These are phyloP conservation scores for Jaculus jaculus DNA, from an alignment of 2,113 vertebrate species.

Conservation along the genomic window DNA sequence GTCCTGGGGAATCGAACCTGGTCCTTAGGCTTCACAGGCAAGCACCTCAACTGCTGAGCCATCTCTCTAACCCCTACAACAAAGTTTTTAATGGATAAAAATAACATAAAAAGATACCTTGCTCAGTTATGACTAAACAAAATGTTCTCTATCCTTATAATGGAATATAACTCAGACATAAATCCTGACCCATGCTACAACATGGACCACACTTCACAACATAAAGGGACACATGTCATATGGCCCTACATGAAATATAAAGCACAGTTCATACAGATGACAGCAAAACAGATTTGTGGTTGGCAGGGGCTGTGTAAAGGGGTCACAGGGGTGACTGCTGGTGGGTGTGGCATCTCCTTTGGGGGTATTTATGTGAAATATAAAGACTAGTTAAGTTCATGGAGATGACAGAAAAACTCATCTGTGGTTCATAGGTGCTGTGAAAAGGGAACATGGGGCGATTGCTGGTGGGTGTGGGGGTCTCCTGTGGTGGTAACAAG, in stretches of 20 bases:
- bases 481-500: not conserved
- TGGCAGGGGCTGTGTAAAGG: not conserved
- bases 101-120: not conserved
- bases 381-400: not conserved
- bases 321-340: not conserved
- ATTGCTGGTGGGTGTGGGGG: not conserved
- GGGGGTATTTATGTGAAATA: not conserved
- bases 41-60: no score
- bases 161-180: not conserved
- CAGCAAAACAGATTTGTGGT: not conserved
- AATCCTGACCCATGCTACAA: not conserved
- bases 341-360: not conserved
- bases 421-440: not conserved
- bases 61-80: no score
- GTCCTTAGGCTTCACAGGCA: no score
- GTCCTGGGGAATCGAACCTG: no score
- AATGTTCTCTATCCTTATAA: not conserved
- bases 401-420: not conserved
- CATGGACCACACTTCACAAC: not conserved
- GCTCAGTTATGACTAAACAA: not conserved
- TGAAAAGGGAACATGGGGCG: not conserved
- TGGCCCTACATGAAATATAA: not conserved
- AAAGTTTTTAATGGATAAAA: no score
- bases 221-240: not conserved
- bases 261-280: not conserved